These are phyloP conservation scores for Syrrhaptes paradoxus DNA, from an alignment of 2,113 vertebrate genomes.

Conservation along the genomic window DNA sequence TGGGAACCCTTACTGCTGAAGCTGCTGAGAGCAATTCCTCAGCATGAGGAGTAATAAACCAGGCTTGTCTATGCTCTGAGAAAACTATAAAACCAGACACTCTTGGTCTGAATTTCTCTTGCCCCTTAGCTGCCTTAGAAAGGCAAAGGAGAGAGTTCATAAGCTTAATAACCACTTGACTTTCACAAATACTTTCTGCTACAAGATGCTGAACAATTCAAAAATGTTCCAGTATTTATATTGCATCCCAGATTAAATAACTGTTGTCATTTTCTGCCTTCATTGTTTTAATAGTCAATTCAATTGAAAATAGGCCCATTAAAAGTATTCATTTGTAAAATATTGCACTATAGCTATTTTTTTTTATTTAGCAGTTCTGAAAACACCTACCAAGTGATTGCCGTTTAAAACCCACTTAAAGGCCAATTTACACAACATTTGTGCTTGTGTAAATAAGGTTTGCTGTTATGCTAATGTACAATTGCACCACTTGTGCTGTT, in stretches of 20 bases:
- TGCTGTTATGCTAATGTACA: constrained; percentile 50
- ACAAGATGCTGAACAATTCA: constrained; percentile 66
- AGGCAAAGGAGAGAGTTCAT: not conserved
- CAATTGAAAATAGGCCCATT: constrained; percentile 44
- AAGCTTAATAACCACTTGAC: constrained; percentile 57
- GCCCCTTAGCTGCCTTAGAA: not conserved
- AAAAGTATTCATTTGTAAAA: constrained; percentile 46
- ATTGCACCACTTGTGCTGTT: constrained; percentile 55
- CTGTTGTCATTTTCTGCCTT: constrained; percentile 51
- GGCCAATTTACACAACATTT: constrained; percentile 30
- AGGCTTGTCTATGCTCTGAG: not conserved
- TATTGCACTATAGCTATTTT: constrained; percentile 7
- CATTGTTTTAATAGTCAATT: constrained; percentile 53
- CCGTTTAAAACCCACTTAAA: constrained; percentile 60
- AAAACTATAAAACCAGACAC: not conserved
- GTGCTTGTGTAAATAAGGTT: constrained; percentile 55
- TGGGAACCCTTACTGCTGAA: not conserved
- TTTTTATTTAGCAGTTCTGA: constrained; percentile 42
- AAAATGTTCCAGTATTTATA: constrained; percentile 68
- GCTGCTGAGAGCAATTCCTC: not conserved
- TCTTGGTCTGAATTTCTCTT: not conserved
- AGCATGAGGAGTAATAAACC: not conserved
- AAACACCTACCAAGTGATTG: constrained; percentile 50
- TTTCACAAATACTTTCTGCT: constrained; percentile 70
- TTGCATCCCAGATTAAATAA: constrained; percentile 63